These are phyloP conservation scores for Thripadectes ignobilis DNA, from an alignment of 2,797 vertebrate species.

Conservation along the genomic window DNA sequence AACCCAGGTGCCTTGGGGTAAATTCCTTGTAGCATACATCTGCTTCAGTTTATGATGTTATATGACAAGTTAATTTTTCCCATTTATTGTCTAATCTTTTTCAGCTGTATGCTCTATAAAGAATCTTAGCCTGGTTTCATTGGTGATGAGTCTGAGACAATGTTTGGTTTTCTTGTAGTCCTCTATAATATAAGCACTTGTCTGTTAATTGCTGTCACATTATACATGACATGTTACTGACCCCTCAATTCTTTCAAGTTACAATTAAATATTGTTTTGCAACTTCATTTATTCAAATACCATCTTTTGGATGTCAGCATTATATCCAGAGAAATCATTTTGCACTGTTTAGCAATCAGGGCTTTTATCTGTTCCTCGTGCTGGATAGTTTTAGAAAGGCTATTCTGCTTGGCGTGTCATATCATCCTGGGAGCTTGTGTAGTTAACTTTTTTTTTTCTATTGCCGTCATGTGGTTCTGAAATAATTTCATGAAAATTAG, in stretches of 20 bases:
- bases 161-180: background rate
- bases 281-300: background rate
- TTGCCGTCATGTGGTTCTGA: background rate
- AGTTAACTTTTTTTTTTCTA: background rate
- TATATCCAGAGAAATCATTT: background rate
- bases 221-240: background rate
- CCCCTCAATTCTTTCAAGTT: background rate
- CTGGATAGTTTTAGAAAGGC: background rate
- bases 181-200: background rate
- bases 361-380: background rate
- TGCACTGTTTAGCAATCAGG: background rate
- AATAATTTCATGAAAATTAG: background rate
- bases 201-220: background rate
- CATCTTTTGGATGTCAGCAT: background rate
- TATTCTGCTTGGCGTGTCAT: fast-evolving
- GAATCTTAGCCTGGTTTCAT: background rate
- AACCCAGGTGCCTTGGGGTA: background rate
- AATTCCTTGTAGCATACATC: background rate
- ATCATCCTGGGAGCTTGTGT: background rate
- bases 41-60: background rate
- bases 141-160: background rate
- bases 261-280: background rate
- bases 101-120: background rate
- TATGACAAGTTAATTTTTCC: background rate
- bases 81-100: background rate